Conservation (phyloP, 30 jellyfish, hydroid and myxozoan species). For the Rhopilema esculentum region DNA sequence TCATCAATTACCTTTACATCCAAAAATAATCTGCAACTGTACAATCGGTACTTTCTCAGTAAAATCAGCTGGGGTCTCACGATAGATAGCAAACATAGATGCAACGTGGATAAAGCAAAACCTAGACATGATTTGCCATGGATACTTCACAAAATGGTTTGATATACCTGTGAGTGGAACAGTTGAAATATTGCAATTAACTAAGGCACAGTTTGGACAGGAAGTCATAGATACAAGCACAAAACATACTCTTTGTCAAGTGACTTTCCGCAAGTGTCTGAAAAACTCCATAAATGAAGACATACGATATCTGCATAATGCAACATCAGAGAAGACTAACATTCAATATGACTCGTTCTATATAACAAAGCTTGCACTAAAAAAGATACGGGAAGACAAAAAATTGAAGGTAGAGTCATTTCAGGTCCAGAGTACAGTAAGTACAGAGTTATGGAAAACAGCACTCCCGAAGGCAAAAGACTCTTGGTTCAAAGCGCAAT, state of each 20-base stretch:
- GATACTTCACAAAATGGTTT: slow-evolving; percentile 19
- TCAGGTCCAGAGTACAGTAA: slow-evolving; percentile 26
- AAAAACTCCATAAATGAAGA: slow-evolving; percentile 22
- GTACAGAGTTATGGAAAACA: slow-evolving; percentile 28
- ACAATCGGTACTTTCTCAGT: slow-evolving; percentile 35
- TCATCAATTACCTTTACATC: slow-evolving; percentile 26
- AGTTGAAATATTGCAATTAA: slow-evolving; percentile 1
- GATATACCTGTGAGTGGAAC: slow-evolving; percentile 21
- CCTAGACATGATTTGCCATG: slow-evolving; percentile 23
- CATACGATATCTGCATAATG: slow-evolving; percentile 4
- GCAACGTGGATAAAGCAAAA: slow-evolving; percentile 40
- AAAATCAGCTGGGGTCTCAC: slow-evolving; percentile 20
- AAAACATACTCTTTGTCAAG: slow-evolving; percentile 30
- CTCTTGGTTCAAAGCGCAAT: slow-evolving; percentile 10
- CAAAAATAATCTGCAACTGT: slow-evolving; percentile 12
- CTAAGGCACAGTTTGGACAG: slow-evolving; percentile 10
- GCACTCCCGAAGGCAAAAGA: slow-evolving; percentile 38
- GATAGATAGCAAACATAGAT: neutral
- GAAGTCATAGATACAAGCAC: slow-evolving; percentile 12
- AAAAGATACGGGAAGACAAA: slow-evolving; percentile 12
- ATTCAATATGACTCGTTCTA: slow-evolving; percentile 35
- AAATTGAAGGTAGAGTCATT: slow-evolving; percentile 5
- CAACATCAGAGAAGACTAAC: slow-evolving; percentile 9
- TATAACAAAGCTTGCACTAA: slow-evolving; percentile 20
- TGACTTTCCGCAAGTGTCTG: slow-evolving; percentile 14